Base-by-base conservation (phyloP, 2,888 invertebrate species). In the Lasioglossum morio region DNA sequence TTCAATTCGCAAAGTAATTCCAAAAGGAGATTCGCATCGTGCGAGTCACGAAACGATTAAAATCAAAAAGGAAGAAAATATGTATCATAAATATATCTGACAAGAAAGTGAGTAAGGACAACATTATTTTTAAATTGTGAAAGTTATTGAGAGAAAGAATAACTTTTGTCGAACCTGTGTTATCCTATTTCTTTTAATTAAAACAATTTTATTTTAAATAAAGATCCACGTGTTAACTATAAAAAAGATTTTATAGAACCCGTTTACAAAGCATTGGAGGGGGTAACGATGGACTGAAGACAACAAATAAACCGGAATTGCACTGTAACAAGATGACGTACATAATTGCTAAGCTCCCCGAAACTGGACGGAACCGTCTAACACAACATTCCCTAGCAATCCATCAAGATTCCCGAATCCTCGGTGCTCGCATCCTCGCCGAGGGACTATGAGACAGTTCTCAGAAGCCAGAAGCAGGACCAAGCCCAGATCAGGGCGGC, bases 391-490 rank as follows among this genome's bases (percentile, higher is more conserved):
- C 72, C 53, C 10, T 10, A 53, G 53, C 43, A 43, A 72, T 72
- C 27, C n/a, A 43, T 43, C 43, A n/a, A 72, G 72, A n/a, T 72
- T 16, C 72, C 72, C 14, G n/a, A 72, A 70, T 70, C n/a, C 70
- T n/a, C n/a, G n/a, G 10, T 16, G 19, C 43, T 27, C 27, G 37
- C 37, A n/a, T 16, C 19, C 63, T 19, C 75, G 57, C 30, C 48
- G n/a, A 48, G 63, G 72, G 46, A 72, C 66, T n/a, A 16, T 4
- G n/a, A 60, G 57, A 34, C 57, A 27, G 57, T 78, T 27, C 10
- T 46, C 0, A 30, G n/a, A 69, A 81, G 66, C n/a, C 57, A 37
- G 12, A n/a, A 75, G 60, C 27, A 43, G 75, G 46, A 76, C 76
- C 63, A 30, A 63, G 7, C 30, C 16, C 27, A 30, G 63, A 30